Evolutionary conservation across 2,888 invertebrate species (phyloP).

Genomic region (Eristalis tenax): DNA sequence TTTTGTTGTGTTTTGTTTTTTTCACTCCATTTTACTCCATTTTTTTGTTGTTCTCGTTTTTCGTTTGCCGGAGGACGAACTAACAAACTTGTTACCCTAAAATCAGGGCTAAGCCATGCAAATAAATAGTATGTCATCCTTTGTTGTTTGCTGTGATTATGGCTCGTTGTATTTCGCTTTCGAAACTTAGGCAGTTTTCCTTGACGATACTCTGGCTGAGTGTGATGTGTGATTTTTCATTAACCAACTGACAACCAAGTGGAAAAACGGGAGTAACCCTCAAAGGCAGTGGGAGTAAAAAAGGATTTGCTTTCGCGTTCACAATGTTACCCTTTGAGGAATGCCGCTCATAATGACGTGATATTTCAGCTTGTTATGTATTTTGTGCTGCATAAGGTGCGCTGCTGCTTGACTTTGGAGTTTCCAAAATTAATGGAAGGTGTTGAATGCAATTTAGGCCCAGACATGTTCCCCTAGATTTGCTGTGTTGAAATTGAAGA

Average conservation of each 20-base stretch:
- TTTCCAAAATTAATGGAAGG: too few relatives aligned
- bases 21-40: neutral
- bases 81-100: slow-evolving; percentile 58
- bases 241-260: slow-evolving; percentile 16
- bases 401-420: too few relatives aligned
- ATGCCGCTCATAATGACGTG: neutral
- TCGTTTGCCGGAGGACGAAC: slow-evolving; percentile 1
- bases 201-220: neutral
- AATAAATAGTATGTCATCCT: slow-evolving; percentile 50
- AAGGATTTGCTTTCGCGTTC: neutral
- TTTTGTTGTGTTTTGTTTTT: slow-evolving; percentile 25
- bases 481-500: too few relatives aligned
- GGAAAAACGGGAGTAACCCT: neutral
- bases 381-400: too few relatives aligned
- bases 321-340: neutral
- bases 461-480: too few relatives aligned
- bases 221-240: slow-evolving; percentile 16
- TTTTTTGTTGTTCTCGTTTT: neutral
- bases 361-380: too few relatives aligned
- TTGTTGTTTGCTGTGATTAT: slow-evolving; percentile 67
- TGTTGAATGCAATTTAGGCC: too few relatives aligned
- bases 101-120: slow-evolving; percentile 29
- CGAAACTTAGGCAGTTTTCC: slow-evolving; percentile 12
- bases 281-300: neutral
- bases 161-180: slow-evolving; percentile 33